phyloP scores from a whole-genome alignment of 2,888 invertebrate genomes.

The Monoplex corrugatus region DNA sequence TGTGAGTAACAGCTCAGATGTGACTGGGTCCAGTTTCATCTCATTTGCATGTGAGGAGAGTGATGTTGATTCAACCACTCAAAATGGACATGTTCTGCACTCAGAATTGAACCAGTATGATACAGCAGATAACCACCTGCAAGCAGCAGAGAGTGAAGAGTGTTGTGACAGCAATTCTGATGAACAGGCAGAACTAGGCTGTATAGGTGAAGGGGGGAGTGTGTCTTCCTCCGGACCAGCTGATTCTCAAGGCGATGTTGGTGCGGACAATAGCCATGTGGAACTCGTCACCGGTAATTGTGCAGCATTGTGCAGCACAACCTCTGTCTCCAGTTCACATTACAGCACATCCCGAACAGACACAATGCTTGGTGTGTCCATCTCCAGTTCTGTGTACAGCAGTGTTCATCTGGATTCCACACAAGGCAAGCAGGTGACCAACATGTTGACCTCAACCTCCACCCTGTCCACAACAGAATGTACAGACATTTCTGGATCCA shows the following conservation, averaged over 20 bases:
- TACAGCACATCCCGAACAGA: conserved; percentile 25
- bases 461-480: conserved; percentile 3
- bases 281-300: not conserved
- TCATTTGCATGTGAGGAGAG: conserved; percentile 31
- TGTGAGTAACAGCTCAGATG: conserved; percentile 47
- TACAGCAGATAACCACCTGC: conserved; percentile 21
- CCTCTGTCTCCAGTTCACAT: conserved; percentile 20
- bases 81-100: conserved; percentile 29
- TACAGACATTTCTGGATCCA: not conserved
- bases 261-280: conserved; percentile 23
- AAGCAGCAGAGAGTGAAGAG: conserved; percentile 37
- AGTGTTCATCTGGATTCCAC: not conserved
- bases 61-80: conserved; percentile 57
- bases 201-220: conserved; percentile 45
- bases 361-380: not conserved
- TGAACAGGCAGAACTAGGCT: conserved; percentile 38
- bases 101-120: not conserved
- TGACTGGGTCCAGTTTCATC: conserved; percentile 9
- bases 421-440: not conserved
- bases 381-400: conserved; percentile 26
- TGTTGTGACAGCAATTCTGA: conserved; percentile 59
- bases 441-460: conserved; percentile 10
- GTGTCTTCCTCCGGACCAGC: conserved; percentile 54
- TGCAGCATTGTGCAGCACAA: not conserved
- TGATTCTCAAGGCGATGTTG: conserved; percentile 33